phyloP scores from a whole-genome alignment of 1,140 invertebrate genomes.

The Euwallacea similis region DNA sequence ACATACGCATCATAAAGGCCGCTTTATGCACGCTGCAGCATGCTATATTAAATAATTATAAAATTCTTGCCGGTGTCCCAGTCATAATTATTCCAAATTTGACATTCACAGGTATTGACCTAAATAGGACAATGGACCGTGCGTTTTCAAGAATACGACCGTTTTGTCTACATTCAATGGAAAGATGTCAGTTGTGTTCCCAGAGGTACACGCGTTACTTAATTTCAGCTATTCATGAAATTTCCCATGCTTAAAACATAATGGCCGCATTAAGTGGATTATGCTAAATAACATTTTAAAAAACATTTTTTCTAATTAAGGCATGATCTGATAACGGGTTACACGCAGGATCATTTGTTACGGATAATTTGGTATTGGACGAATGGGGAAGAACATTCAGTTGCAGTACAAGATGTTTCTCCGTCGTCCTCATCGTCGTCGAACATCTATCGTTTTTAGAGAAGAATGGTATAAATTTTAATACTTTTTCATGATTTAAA shows the following conservation, averaged over 20 bases:
- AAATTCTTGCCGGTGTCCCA: no score
- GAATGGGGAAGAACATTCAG: no score
- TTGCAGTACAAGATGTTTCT: no score
- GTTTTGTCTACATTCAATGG: conserved; percentile 29
- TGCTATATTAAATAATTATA: no score
- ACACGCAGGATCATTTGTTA: conserved; percentile 9
- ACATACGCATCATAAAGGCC: no score
- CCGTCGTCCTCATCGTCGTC: no score
- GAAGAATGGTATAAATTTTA: no score
- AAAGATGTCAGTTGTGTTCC: conserved; percentile 34
- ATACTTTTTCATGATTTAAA: no score
- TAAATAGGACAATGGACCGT: conserved; percentile 25
- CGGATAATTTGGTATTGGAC: not conserved
- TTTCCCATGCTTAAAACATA: conserved; percentile 32
- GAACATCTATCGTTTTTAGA: no score
- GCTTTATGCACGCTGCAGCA: no score
- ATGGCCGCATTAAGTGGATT: conserved; percentile 25
- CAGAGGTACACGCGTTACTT: conserved; percentile 29
- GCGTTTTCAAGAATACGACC: conserved; percentile 20
- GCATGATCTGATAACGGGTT: conserved; percentile 17
- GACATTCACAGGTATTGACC: conserved; percentile 27
- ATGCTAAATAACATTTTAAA: conserved; percentile 34
- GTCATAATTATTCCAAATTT: not conserved
- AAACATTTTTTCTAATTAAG: conserved; percentile 29
- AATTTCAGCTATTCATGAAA: conserved; percentile 28